Percentiles rank a stretch among this genome's conserved stretches.
These are phyloP conservation scores for Lamellibrachia luymesi DNA, from an alignment of 1,140 invertebrate species.

Conservation along the genomic window DNA sequence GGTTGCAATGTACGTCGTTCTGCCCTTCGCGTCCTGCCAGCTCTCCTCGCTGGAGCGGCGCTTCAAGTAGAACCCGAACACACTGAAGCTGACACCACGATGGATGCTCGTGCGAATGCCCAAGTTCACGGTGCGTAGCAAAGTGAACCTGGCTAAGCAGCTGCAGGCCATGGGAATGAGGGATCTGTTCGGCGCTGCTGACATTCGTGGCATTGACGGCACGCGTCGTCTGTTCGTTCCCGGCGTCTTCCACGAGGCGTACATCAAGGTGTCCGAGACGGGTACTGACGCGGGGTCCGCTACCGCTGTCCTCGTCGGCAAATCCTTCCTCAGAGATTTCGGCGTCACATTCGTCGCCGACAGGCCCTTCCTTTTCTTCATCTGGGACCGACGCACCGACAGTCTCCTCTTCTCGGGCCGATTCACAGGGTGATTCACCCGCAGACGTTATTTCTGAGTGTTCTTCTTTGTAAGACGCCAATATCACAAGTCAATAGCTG, in stretches of 20 bases:
- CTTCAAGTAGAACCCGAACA: slow-evolving; percentile 30
- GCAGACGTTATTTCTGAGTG: background rate
- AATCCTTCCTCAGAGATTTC: background rate
- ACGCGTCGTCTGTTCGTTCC: slow-evolving; percentile 10
- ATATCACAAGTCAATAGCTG: no score
- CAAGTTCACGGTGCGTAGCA: slow-evolving; percentile 63
- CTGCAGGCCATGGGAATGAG: slow-evolving; percentile 10
- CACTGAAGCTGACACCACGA: background rate
- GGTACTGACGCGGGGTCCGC: slow-evolving; percentile 29
- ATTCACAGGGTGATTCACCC: background rate
- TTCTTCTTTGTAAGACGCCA: background rate
- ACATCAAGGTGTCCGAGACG: background rate
- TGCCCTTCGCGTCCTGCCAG: slow-evolving; percentile 41
- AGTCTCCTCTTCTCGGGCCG: slow-evolving; percentile 11
- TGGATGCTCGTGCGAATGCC: slow-evolving; percentile 58
- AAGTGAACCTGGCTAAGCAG: background rate
- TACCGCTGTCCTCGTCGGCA: slow-evolving; percentile 24
- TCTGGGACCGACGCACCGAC: slow-evolving; percentile 9
- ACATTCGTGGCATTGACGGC: slow-evolving; percentile 10
- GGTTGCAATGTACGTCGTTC: slow-evolving; percentile 72
- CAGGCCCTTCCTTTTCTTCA: slow-evolving; percentile 19
- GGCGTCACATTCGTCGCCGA: background rate
- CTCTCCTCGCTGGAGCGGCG: slow-evolving; percentile 39
- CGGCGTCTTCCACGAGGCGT: slow-evolving; percentile 25
- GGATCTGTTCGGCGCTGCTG: slow-evolving; percentile 10